These are phyloP conservation scores for Scleropages formosus DNA, from an alignment of 2,797 vertebrate species.

Conservation along the genomic window DNA sequence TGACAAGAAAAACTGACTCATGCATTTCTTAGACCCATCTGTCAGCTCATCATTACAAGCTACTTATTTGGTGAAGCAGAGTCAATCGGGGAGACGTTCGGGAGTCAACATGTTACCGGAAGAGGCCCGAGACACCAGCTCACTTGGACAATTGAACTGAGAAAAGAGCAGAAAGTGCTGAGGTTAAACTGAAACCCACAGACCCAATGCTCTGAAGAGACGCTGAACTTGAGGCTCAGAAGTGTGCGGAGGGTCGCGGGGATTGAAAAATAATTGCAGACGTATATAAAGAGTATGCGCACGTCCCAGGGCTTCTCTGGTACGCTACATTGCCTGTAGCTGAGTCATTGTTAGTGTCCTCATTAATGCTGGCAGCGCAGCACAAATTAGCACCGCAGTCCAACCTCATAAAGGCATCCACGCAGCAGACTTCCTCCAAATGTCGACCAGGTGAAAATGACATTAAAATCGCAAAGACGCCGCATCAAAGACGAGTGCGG, in stretches of 20 bases:
- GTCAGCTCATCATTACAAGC: too few relatives aligned
- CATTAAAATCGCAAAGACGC: not conserved
- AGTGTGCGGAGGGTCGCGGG: not conserved
- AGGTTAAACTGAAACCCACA: too few relatives aligned
- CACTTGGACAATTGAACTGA: too few relatives aligned
- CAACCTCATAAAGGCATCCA: not conserved
- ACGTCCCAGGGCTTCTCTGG: not conserved
- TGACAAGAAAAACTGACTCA: too few relatives aligned
- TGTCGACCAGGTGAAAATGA: slow-evolving; percentile 24
- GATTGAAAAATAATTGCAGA: not conserved
- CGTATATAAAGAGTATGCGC: not conserved
- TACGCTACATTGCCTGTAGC: not conserved
- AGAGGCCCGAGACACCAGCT: too few relatives aligned
- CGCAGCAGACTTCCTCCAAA: not conserved
- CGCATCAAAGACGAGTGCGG: slow-evolving; percentile 6
- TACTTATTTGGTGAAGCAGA: too few relatives aligned
- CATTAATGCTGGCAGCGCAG: not conserved
- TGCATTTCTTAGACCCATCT: too few relatives aligned
- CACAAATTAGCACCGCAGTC: not conserved
- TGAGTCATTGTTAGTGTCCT: not conserved
- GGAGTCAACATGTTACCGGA: too few relatives aligned
- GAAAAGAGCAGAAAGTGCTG: too few relatives aligned
- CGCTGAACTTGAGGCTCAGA: not conserved
- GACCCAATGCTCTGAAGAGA: too few relatives aligned
- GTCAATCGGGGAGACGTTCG: too few relatives aligned